phyloP scores from a whole-genome alignment of 2,797 vertebrate species.

The Alcedo atthis region DNA sequence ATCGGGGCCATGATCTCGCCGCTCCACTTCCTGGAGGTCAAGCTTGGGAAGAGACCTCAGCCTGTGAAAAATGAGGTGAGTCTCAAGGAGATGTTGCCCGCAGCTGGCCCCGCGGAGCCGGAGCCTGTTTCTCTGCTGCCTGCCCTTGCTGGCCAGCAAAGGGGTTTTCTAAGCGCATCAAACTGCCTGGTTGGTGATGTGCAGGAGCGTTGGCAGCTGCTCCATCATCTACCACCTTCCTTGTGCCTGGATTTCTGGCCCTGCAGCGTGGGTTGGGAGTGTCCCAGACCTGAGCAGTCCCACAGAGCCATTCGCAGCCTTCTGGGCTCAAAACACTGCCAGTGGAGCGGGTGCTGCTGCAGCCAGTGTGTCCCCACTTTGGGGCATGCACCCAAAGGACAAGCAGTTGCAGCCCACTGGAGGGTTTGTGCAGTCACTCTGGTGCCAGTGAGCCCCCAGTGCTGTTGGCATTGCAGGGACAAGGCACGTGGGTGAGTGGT shows the following conservation, averaged over 20 bases:
- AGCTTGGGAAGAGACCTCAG: slow-evolving; percentile 88
- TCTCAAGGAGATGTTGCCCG: not conserved
- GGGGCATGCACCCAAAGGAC: accelerated
- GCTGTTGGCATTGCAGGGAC: accelerated
- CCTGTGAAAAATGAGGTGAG: slow-evolving; percentile 93
- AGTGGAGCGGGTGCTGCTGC: not conserved
- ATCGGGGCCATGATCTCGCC: slow-evolving; percentile 92
- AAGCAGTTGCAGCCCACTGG: accelerated
- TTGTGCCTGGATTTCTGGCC: not conserved
- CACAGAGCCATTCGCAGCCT: not conserved
- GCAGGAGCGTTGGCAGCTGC: accelerated
- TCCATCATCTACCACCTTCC: not conserved
- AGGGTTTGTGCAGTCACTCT: accelerated
- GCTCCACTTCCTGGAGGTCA: slow-evolving; percentile 90
- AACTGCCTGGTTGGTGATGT: not conserved
- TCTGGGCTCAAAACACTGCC: not conserved
- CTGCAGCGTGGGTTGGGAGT: not conserved
- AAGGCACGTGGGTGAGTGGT: accelerated
- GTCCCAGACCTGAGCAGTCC: not conserved
- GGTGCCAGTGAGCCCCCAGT: accelerated
- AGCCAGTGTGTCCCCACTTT: accelerated
- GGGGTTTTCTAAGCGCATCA: accelerated
- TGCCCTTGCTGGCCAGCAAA: not conserved
- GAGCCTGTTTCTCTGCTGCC: too few species aligned
- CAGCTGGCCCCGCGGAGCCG: not conserved